Evolutionary conservation across 2,888 invertebrate genomes (phyloP).

Genomic region (Mimachlamys varia): DNA sequence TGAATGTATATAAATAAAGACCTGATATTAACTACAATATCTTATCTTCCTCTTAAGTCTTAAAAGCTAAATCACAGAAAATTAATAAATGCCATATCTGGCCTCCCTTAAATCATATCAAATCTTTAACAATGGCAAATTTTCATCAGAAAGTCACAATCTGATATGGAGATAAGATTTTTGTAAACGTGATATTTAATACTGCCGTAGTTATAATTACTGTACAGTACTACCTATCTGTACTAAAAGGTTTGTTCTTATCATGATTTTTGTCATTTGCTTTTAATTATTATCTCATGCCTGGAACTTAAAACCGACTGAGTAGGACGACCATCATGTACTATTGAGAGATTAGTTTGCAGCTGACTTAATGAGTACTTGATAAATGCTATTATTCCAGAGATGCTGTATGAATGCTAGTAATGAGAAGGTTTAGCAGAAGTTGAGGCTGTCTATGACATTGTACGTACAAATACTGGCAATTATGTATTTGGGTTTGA

Average conservation of each 20-base stretch:
- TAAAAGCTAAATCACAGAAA: too few species aligned
- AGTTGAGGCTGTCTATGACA: not conserved
- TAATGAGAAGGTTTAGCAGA: conserved; percentile 20
- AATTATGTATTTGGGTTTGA: conserved; percentile 15
- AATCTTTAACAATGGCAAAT: too few species aligned
- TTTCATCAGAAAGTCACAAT: too few species aligned
- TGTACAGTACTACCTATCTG: too few species aligned
- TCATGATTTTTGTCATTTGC: not conserved
- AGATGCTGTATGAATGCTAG: not conserved
- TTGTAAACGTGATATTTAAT: too few species aligned
- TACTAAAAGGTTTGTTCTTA: not conserved
- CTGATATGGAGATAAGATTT: too few species aligned
- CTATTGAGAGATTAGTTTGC: not conserved
- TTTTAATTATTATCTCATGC: not conserved
- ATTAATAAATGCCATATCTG: too few species aligned
- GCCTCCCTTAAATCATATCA: too few species aligned
- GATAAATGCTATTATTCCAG: not conserved
- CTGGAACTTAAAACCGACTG: not conserved
- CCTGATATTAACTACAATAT: too few species aligned
- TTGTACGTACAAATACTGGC: conserved; percentile 15
- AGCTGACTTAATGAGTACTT: not conserved
- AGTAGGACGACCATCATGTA: not conserved
- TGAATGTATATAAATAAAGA: too few species aligned
- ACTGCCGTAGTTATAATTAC: too few species aligned
- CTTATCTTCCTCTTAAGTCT: too few species aligned